These are phyloP conservation scores for Uria aalge DNA, from an alignment of 2,113 vertebrate species.

Conservation along the genomic window DNA sequence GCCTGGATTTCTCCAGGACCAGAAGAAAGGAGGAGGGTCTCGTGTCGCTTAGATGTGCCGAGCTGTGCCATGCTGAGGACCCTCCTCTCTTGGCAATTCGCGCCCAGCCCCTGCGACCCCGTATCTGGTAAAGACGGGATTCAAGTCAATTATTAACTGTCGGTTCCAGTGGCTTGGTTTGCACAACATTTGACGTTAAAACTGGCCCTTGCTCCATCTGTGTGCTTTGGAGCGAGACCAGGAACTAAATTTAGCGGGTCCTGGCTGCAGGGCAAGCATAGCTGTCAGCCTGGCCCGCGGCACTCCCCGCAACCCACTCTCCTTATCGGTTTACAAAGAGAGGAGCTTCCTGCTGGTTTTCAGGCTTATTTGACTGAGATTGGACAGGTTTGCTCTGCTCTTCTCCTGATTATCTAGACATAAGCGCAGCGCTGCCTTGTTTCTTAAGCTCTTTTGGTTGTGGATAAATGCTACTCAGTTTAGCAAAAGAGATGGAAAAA, in stretches of 20 bases:
- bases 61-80: neutral
- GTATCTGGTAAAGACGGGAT: neutral
- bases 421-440: neutral
- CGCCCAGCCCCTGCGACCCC: neutral
- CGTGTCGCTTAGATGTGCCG: accelerated
- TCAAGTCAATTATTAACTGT: neutral
- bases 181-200: neutral
- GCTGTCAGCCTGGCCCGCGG: neutral
- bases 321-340: neutral
- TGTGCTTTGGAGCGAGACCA: conserved; percentile 27
- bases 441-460: neutral
- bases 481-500: neutral
- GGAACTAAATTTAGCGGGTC: conserved; percentile 26
- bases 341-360: neutral
- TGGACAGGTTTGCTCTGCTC: neutral
- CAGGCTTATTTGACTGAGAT: neutral
- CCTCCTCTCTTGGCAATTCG: neutral
- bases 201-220: neutral
- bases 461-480: neutral
- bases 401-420: neutral
- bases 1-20: neutral
- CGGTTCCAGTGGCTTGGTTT: neutral
- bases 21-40: neutral
- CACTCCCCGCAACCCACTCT: neutral
- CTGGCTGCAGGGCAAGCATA: neutral